Evolutionary conservation across 2,888 invertebrate species (phyloP).

Genomic region (Horisme vitalbata): DNA sequence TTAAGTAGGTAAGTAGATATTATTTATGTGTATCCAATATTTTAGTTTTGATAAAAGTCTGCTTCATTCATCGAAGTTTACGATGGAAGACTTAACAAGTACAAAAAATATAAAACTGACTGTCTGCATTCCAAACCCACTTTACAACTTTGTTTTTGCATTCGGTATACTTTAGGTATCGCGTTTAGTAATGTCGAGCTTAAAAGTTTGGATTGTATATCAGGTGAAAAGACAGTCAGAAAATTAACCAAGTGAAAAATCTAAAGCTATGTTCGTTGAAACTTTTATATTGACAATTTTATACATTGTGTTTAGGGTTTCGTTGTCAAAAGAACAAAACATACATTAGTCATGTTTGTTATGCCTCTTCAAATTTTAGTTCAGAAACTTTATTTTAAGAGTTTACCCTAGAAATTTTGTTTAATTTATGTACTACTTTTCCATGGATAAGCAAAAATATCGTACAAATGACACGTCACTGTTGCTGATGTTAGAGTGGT

Average conservation of each 20-base stretch:
- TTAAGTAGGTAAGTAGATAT: conserved; percentile 40
- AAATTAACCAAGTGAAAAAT: background rate
- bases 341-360: background rate
- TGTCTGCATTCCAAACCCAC: background rate
- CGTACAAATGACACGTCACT: background rate
- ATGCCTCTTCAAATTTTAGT: too few species aligned
- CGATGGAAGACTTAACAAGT: conserved; percentile 56
- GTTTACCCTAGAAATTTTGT: too few species aligned
- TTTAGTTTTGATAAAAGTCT: conserved; percentile 44
- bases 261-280: too few species aligned
- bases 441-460: too few species aligned
- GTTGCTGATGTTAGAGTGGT: too few species aligned
- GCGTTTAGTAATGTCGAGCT: background rate
- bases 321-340: background rate
- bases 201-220: too few species aligned
- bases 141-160: background rate
- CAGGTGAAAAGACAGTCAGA: background rate
- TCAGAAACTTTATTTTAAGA: too few species aligned
- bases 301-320: conserved; percentile 1
- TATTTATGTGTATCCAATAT: conserved; percentile 59
- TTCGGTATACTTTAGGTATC: background rate
- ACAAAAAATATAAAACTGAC: conserved; percentile 44
- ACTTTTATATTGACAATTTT: conserved; percentile 5
- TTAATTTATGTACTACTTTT: too few species aligned
- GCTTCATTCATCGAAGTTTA: conserved; percentile 37